Evolutionary conservation across 2,888 invertebrate genomes (phyloP).

Genomic region (Acanthosoma haemorrhoidale): DNA sequence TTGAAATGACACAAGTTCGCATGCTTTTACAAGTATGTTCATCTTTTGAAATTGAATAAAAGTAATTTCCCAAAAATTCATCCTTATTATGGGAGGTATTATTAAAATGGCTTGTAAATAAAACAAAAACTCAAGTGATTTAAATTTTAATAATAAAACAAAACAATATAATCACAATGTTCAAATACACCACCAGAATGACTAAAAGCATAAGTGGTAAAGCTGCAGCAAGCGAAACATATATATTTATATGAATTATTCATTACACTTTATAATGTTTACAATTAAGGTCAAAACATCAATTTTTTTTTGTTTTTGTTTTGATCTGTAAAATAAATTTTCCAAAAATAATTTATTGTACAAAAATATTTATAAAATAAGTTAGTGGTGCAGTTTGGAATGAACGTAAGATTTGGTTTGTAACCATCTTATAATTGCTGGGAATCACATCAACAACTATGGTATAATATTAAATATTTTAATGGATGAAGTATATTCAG

Average conservation of each 20-base stretch:
- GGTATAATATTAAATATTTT: neutral
- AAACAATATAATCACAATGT: conserved; percentile 31
- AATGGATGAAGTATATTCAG: neutral
- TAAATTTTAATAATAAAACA: conserved; percentile 21
- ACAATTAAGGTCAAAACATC: too few relatives aligned
- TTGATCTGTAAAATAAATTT: neutral
- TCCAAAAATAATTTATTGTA: neutral
- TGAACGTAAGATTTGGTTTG: neutral
- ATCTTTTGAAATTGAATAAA: neutral
- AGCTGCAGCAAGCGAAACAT: neutral
- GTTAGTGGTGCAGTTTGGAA: conserved; percentile 19
- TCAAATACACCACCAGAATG: conserved; percentile 24
- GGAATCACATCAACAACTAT: conserved; percentile 25
- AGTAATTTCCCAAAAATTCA: too few relatives aligned
- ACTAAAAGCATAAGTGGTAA: conserved; percentile 16
- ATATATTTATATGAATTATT: neutral
- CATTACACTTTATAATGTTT: too few relatives aligned
- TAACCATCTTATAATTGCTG: neutral
- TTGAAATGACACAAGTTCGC: too few relatives aligned
- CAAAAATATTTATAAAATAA: conserved; percentile 22
- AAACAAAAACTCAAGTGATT: conserved; percentile 11
- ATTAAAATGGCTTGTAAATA: neutral
- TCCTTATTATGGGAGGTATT: too few relatives aligned
- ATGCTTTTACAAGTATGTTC: too few relatives aligned
- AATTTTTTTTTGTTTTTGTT: neutral